Conservation (phyloP, 64 coral and sea anemone genomes). For the Montipora cactus region DNA sequence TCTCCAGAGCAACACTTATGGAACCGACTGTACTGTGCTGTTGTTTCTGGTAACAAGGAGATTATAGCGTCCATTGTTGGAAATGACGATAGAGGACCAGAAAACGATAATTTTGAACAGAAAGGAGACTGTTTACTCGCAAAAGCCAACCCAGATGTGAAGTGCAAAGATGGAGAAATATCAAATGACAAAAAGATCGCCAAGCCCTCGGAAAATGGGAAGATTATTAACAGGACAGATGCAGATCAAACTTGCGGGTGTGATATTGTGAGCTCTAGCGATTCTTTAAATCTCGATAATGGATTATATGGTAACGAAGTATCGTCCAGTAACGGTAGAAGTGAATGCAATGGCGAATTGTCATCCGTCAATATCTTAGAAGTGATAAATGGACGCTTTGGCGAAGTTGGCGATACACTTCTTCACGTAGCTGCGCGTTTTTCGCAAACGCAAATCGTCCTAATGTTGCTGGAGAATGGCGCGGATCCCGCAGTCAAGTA, state of each 20-base stretch:
- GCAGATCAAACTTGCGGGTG: background rate
- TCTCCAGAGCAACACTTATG: slow-evolving; percentile 66
- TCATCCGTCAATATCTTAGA: background rate
- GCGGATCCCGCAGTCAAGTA: slow-evolving; percentile 88
- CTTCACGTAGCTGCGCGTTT: slow-evolving; percentile 82
- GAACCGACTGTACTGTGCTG: slow-evolving; percentile 91
- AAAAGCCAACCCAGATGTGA: background rate
- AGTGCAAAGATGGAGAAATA: background rate
- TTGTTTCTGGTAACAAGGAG: slow-evolving; percentile 74
- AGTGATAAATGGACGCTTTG: slow-evolving; percentile 78
- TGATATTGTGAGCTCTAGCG: background rate
- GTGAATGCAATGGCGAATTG: background rate
- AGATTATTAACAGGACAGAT: background rate
- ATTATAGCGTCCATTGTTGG: slow-evolving; percentile 60
- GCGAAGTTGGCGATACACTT: slow-evolving; percentile 74
- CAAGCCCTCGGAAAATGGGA: background rate
- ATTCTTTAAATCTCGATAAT: background rate
- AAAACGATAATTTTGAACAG: background rate
- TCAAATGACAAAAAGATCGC: background rate
- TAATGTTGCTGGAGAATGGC: slow-evolving; percentile 74
- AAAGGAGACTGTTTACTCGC: background rate
- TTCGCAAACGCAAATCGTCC: slow-evolving; percentile 66
- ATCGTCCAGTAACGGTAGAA: background rate
- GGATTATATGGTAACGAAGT: background rate
- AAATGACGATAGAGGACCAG: background rate